Percentiles rank a stretch among this genome's conserved stretches.
Conservation (phyloP, 2,797 vertebrate genomes). For the Champsocephalus gunnari region DNA sequence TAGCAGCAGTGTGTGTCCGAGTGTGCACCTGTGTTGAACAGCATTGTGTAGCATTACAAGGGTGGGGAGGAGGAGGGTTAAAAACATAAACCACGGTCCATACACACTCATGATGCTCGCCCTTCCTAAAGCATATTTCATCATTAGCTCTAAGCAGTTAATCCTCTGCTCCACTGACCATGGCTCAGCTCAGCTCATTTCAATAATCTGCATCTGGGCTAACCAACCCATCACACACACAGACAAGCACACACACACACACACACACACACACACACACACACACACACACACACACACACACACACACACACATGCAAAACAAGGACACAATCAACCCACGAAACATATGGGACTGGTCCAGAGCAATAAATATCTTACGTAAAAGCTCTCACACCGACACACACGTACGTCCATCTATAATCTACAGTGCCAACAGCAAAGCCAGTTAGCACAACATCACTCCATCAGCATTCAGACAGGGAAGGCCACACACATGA, state of each 20-base stretch:
- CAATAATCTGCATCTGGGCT: conserved; percentile 86
- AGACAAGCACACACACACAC: too few relatives aligned
- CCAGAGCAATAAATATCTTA: conserved; percentile 66
- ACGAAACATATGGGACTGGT: conserved; percentile 70
- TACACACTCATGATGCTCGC: conserved; percentile 39
- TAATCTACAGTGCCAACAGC: conserved; percentile 33
- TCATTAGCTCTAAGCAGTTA: conserved; percentile 88
- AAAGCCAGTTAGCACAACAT: not conserved
- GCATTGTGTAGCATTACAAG: conserved; percentile 42
- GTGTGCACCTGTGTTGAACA: conserved; percentile 40
- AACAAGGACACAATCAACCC: conserved; percentile 66
- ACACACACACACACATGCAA: conserved; percentile 33
- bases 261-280: too few relatives aligned
- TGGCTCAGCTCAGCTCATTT: conserved; percentile 80
- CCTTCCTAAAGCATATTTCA: conserved; percentile 85
- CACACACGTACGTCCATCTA: conserved; percentile 31
- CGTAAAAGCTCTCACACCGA: conserved; percentile 42
- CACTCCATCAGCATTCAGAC: conserved; percentile 29
- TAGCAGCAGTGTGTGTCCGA: conserved; percentile 28
- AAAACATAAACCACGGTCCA: conserved; percentile 53
- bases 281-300: too few relatives aligned
- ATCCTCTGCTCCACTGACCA: conserved; percentile 87
- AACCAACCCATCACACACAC: conserved; percentile 63
- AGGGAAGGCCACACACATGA: conserved; percentile 5
- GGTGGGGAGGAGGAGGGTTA: conserved; percentile 6